A percentile compares a stretch with the other conserved stretches of the same genome.
phyloP scores from a whole-genome alignment of 2,888 invertebrate species.

The Muschampia staudingeri region DNA sequence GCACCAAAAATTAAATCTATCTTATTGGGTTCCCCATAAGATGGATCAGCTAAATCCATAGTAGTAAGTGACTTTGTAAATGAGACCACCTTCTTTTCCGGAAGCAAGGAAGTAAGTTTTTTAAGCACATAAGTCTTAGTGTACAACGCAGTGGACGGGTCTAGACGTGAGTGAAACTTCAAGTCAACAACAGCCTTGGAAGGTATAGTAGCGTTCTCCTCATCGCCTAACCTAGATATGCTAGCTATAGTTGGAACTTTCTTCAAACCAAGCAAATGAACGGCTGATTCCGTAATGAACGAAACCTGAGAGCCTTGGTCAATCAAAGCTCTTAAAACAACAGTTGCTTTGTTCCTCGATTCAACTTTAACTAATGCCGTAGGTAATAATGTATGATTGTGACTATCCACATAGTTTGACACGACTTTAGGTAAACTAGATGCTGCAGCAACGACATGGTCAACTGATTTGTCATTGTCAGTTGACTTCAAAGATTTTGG shows the following conservation, averaged over 20 bases:
- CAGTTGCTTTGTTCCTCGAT: not conserved
- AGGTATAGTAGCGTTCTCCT: not conserved
- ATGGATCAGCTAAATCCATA: not conserved
- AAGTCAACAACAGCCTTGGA: not conserved
- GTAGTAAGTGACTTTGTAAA: not conserved
- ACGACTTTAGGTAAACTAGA: not conserved
- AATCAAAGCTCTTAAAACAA: not conserved
- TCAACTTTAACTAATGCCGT: not conserved
- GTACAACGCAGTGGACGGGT: not conserved
- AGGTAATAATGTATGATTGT: not conserved
- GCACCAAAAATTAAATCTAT: slow-evolving; percentile 2
- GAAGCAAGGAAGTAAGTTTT: not conserved
- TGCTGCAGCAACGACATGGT: not conserved
- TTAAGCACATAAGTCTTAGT: not conserved
- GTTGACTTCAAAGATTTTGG: not conserved
- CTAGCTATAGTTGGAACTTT: not conserved
- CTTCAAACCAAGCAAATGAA: not conserved
- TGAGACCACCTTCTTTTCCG: not conserved
- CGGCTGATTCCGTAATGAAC: not conserved
- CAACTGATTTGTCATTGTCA: not conserved
- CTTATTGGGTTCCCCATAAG: not conserved
- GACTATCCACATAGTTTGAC: not conserved
- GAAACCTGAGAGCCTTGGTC: slow-evolving; percentile 2
- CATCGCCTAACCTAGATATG: not conserved
- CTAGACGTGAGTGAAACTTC: not conserved